Percentiles rank a stretch among this genome's conserved stretches.
Evolutionary conservation across 2,113 vertebrate species (phyloP).

Genomic region (Heliornis fulica): DNA sequence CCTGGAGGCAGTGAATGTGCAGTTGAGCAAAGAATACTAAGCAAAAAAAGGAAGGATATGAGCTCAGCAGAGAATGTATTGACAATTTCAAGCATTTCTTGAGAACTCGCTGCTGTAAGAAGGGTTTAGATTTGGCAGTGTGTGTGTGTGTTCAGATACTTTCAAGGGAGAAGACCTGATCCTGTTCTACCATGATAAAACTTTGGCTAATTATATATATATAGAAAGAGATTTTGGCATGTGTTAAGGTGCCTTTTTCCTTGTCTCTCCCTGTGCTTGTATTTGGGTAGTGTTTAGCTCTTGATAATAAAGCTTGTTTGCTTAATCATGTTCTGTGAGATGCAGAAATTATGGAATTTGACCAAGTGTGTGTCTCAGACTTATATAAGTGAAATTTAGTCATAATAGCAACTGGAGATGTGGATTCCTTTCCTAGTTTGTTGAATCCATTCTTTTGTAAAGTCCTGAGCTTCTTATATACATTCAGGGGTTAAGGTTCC

Average conservation of each 20-base stretch:
- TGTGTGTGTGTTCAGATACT: not conserved
- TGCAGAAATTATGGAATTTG: not conserved
- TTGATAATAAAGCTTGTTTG: not conserved
- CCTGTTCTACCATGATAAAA: not conserved
- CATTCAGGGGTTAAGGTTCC: not conserved
- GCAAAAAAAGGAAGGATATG: slow-evolving; percentile 26
- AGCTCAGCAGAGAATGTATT: not conserved
- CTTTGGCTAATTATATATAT: not conserved
- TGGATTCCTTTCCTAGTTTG: not conserved
- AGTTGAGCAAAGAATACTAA: not conserved
- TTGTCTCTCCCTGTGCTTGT: not conserved
- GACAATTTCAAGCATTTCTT: not conserved
- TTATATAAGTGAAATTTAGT: not conserved
- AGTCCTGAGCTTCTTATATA: not conserved
- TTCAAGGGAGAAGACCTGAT: not conserved
- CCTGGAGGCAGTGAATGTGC: not conserved
- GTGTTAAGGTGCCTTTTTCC: not conserved
- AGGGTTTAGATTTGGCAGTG: not conserved
- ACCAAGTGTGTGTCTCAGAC: not conserved
- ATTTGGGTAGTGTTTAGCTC: not conserved
- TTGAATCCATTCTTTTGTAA: not conserved
- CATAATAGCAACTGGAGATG: not conserved
- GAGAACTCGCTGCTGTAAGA: not conserved
- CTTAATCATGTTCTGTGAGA: not conserved
- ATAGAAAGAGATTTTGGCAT: not conserved